Base-by-base conservation (phyloP, 2,797 vertebrate species). In the Bradypodion ventrale region DNA sequence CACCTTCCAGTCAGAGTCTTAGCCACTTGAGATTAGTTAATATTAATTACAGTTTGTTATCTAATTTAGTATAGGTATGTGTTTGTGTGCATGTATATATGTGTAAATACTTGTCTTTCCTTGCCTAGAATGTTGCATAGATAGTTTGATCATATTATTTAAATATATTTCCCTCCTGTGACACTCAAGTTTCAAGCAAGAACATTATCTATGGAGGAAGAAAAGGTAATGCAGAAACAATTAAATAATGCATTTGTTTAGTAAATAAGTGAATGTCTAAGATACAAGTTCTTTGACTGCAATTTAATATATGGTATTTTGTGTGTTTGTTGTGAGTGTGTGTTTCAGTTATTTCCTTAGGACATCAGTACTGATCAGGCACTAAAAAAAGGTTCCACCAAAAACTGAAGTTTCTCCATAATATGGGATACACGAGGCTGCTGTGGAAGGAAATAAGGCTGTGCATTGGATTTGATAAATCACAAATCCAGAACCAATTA, bases 151-250 rank as follows among this genome's bases (percentile, higher is more conserved):
- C 69, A 40, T 86, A 3, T 29, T 75, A 1, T 46, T 10, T 10
- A n/a, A 44, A 49, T 69, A 80, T 32, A 37, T 78, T 77, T 74
- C 27, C 8, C 72, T 75, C 37, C 40, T 25, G 72, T 80, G 52
- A 60, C n/a, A 85, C 92, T 70, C 15, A 88, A 98, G 98, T 96
- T 98, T 85, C 98, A 98, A 95, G 90, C 93, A 94, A 97, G 95
- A 95, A 94, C 98, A 90, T 96, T 94, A 94, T 93, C 90, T 89
- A 83, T 95, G 80, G 97, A 98, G 93, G 97, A 97, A 94, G 98
- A 98, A 94, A 99, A 97, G 98, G 98, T 99, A 97, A 70, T 84
- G 10, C 56, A 56, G 66, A 5, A 49, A 75, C 1, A 74, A 1
- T 79, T 42, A 78, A 82, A 46, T 37, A 23, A 68, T 70, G 44